A percentile compares a stretch with the other conserved stretches of the same genome.
Conservation (phyloP, 2,888 invertebrate genomes). For the Drosophila recens region DNA sequence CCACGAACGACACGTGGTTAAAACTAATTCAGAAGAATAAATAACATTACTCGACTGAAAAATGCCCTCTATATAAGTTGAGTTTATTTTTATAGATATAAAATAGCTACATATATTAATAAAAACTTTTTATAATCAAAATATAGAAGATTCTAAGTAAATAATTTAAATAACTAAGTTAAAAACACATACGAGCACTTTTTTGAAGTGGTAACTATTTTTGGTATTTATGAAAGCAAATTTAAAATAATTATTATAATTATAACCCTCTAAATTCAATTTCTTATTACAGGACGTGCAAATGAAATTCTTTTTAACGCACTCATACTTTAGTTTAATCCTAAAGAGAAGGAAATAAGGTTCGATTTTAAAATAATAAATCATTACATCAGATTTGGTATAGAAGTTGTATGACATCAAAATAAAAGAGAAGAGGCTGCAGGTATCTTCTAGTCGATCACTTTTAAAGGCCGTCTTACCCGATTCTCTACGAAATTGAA, state of each 20-base stretch:
- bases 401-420: neutral
- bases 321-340: no score
- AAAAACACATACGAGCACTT: no score
- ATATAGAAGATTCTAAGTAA: no score
- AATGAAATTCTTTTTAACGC: no score
- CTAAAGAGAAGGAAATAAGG: no score
- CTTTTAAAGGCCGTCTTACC: neutral
- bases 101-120: neutral
- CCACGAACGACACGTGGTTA: conserved; percentile 9
- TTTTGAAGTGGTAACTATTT: no score
- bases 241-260: no score
- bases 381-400: neutral
- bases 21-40: neutral
- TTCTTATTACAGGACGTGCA: no score
- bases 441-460: conserved; percentile 22
- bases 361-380: no score
- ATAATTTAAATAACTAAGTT: no score
- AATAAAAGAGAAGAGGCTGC: neutral
- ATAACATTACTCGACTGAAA: neutral
- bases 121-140: neutral
- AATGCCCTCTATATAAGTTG: conserved; percentile 7
- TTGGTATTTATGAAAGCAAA: no score
- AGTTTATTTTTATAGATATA: neutral
- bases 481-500: neutral
- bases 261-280: no score